Conservation (phyloP, 2,797 vertebrate species). For the Furcifer pardalis region DNA sequence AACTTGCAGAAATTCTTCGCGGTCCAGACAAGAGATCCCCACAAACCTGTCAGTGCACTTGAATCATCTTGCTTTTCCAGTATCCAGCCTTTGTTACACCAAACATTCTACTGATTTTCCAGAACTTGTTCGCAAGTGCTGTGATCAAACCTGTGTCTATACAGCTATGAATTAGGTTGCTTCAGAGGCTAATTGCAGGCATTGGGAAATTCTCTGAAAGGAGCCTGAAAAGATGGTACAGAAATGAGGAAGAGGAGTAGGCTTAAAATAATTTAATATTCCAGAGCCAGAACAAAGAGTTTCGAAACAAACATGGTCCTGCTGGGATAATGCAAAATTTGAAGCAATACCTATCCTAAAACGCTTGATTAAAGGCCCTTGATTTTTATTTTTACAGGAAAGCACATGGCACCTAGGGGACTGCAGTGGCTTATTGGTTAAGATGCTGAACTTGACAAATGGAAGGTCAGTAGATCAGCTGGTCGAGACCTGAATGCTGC, state of each 20-base stretch:
- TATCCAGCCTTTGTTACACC: conserved; percentile 17
- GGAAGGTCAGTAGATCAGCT: too few relatives aligned
- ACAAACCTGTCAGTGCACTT: conserved; percentile 24
- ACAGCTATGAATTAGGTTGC: conserved; percentile 2
- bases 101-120: conserved; percentile 20
- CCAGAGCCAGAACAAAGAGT: neutral
- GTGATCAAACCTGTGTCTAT: neutral
- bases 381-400: neutral
- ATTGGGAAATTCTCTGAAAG: neutral
- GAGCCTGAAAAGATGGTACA: neutral
- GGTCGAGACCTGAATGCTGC: too few relatives aligned
- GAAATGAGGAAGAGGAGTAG: neutral
- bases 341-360: neutral
- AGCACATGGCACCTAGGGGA: neutral
- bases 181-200: neutral
- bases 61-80: conserved; percentile 26
- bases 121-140: neutral
- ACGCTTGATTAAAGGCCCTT: neutral
- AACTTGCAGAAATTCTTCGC: conserved; percentile 14
- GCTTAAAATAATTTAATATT: neutral
- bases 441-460: too few relatives aligned
- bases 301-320: neutral
- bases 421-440: too few relatives aligned
- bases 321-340: neutral
- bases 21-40: conserved; percentile 21